Conservation (phyloP, 2,113 vertebrate species). For the Indri indri region DNA sequence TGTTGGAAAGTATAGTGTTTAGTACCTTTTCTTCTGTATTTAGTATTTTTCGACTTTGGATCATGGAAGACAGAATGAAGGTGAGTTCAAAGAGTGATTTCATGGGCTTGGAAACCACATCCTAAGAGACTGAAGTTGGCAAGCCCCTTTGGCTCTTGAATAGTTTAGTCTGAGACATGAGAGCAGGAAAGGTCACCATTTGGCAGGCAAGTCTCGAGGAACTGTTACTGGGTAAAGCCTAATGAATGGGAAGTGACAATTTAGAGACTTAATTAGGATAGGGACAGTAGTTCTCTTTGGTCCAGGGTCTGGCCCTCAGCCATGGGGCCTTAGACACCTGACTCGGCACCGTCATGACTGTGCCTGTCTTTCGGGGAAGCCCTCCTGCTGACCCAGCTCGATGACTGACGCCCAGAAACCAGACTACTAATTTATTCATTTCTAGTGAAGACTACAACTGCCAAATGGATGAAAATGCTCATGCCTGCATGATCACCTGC, state of each 20-base stretch:
- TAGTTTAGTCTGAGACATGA: not conserved
- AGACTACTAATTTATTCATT: not conserved
- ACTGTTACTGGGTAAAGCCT: not conserved
- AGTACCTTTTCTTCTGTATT: not conserved
- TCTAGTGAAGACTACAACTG: not conserved
- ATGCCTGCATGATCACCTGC: not conserved
- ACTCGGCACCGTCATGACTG: accelerated
- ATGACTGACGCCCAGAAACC: not conserved
- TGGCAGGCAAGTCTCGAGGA: not conserved
- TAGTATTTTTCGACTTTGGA: not conserved
- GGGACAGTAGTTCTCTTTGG: not conserved
- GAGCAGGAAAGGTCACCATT: not conserved
- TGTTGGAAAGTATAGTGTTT: not conserved
- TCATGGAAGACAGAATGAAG: not conserved
- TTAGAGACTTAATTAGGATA: not conserved
- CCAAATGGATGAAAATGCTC: not conserved
- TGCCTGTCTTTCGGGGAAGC: not conserved
- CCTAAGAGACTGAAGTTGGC: not conserved
- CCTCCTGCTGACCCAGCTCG: not conserved
- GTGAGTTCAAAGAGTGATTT: not conserved
- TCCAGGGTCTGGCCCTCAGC: not conserved
- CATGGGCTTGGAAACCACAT: not conserved
- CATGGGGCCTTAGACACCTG: no score
- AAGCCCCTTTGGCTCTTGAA: not conserved
- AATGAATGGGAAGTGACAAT: not conserved